phyloP scores from a whole-genome alignment of 2,113 vertebrate species.

The Melozone crissalis region DNA sequence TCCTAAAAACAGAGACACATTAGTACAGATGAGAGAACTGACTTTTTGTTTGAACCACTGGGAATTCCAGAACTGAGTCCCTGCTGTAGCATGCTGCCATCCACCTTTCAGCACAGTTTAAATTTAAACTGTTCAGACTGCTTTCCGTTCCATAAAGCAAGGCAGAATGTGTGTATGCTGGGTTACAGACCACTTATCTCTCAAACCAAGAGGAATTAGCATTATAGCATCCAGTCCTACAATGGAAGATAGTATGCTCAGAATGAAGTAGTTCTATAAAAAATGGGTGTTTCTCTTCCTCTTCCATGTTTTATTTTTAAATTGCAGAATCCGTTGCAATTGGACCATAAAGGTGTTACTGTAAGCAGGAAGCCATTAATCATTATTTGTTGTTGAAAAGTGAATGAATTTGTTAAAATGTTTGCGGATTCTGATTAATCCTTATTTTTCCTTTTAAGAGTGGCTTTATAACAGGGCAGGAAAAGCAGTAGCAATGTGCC shows the following conservation, averaged over 20 bases:
- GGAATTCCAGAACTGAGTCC: constrained; percentile 17
- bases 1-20: constrained; percentile 7
- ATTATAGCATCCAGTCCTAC: not conserved
- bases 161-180: constrained; percentile 8
- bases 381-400: constrained; percentile 1
- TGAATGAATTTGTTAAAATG: not conserved
- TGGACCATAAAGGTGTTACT: not conserved
- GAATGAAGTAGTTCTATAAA: not conserved
- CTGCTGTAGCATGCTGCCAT: constrained; percentile 22
- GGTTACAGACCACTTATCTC: constrained; percentile 15
- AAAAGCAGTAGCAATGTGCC: not conserved
- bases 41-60: constrained; percentile 23
- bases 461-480: not conserved
- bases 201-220: constrained; percentile 35
- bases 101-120: constrained; percentile 29
- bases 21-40: constrained; percentile 21
- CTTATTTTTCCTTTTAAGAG: not conserved
- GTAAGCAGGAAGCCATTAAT: not conserved
- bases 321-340: not conserved
- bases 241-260: not conserved
- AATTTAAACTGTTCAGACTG: constrained; percentile 39
- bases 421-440: not conserved
- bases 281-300: not conserved
- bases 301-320: not conserved
- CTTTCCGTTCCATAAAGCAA: constrained; percentile 52